Evolutionary conservation across 2,113 vertebrate species (phyloP), one percentile per base, ranked within the genome.

Genomic region (Nannobrachium achirus): DNA sequence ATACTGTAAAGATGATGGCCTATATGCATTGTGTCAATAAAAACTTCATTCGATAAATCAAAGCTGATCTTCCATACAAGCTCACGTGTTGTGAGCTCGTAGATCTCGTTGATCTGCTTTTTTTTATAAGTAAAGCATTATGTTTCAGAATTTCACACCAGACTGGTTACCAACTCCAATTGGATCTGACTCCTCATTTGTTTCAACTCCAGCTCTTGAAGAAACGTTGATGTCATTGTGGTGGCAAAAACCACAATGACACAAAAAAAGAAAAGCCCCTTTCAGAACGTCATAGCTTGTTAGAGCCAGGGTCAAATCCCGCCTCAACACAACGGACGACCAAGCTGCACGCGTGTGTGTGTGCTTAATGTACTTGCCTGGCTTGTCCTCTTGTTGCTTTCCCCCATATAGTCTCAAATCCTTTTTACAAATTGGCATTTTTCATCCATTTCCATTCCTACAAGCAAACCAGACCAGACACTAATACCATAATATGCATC

Each of bases 401-500:
- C 33, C 41, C 4, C 56, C 53, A 56, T 38, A 11, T 38, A 11
- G 13, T 2, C 25, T 56, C 25, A 39, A 18, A 19, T 62, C 2
- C 14, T 38, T 33, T 57, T 33, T 57, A 48, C 45, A 10, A 16
- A 42, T 13, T 4, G 10, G 16, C 38, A 59, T 62, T 10, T 74
- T 25, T 69, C 44, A 62, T 66, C 33, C 40, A 40, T 70, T 69
- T 67, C 48, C 55, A 44, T 78, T 68, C 38, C 49, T 15, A 49
- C 18, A 15, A 20, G 15, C 15, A 20, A 19, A 55, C 63, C 13
- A 63, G 33, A 72, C 41, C 11, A 6, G 69, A 86, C 78, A 75
- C 41, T 82, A 78, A 86, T 82, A 15, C 66, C 66, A 69, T 82
- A 75, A 79, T 77, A 62, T 70, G 65, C 69, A 63, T 76, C 66